Evolutionary conservation across 2,888 invertebrate genomes (phyloP).

Genomic region (Euspilapteryx auroguttella): DNA sequence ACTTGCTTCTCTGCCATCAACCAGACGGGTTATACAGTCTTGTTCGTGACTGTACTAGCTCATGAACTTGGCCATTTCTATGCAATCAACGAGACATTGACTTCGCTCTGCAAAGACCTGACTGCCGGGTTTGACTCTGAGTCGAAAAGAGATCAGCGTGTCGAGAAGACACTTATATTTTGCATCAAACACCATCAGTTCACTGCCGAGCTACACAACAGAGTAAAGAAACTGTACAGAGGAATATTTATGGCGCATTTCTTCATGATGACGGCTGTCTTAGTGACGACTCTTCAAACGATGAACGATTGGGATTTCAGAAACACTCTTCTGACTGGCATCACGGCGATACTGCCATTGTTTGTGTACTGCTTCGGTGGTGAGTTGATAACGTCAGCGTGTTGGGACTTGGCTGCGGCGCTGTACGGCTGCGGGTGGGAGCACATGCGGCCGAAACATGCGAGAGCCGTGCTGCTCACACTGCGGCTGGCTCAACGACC

Average conservation of each 20-base stretch:
- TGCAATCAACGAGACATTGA: conserved; percentile 21
- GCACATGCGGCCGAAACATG: conserved; percentile 20
- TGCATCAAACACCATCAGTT: conserved; percentile 29
- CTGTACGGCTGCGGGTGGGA: conserved; percentile 28
- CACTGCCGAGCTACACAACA: conserved; percentile 17
- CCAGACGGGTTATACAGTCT: conserved; percentile 29
- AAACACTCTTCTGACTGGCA: conserved; percentile 23
- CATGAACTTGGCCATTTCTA: conserved; percentile 29
- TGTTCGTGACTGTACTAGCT: conserved; percentile 21
- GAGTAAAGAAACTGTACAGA: conserved; percentile 19
- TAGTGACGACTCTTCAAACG: conserved; percentile 30
- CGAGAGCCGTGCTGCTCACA: conserved; percentile 17
- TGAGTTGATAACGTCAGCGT: conserved; percentile 22
- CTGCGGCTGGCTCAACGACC: conserved; percentile 20
- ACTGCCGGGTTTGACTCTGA: too few species aligned
- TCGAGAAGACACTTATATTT: conserved; percentile 18
- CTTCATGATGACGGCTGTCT: conserved; percentile 23
- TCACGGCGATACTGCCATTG: conserved; percentile 23
- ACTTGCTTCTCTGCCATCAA: conserved; percentile 27
- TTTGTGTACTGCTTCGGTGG: conserved; percentile 33
- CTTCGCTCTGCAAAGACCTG: too few species aligned
- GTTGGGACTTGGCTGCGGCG: conserved; percentile 16
- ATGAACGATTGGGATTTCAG: conserved; percentile 24
- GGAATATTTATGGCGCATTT: conserved; percentile 26
- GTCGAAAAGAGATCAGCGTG: conserved; percentile 5